These are phyloP conservation scores for Zaprionus obscuricornis DNA, from an alignment of 2,888 invertebrate genomes.

Conservation along the genomic window DNA sequence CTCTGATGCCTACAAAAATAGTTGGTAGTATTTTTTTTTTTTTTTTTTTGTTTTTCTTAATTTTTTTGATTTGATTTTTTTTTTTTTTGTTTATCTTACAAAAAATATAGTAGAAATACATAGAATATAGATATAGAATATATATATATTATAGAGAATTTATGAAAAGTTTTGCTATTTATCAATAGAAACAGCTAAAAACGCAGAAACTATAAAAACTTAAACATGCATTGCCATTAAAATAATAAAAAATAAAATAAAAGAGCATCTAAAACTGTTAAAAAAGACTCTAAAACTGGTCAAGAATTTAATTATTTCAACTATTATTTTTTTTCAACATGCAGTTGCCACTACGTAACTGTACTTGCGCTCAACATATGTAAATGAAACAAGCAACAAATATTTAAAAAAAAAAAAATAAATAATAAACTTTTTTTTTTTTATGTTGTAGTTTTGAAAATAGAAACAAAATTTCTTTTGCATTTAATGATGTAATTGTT, in stretches of 20 bases:
- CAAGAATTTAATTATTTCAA: conserved; percentile 17
- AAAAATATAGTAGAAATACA: no score
- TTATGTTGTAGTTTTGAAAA: not conserved
- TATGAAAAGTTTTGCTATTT: no score
- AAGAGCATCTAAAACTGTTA: no score
- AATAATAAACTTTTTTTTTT: conserved; percentile 1
- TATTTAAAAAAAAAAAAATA: conserved; percentile 28
- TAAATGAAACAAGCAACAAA: conserved; percentile 32
- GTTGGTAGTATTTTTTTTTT: conserved; percentile 47
- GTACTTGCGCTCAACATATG: conserved; percentile 42
- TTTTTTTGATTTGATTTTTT: conserved; percentile 51
- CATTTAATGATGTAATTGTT: not conserved
- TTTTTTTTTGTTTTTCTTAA: conserved; percentile 54
- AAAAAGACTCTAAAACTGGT: conserved; percentile 19
- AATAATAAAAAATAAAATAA: no score
- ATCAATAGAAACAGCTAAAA: no score
- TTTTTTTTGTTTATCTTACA: no score
- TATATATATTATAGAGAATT: no score
- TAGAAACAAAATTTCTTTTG: not conserved
- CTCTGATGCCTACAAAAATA: conserved; percentile 83
- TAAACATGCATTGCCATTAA: no score
- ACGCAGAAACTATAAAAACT: no score
- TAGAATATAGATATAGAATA: no score
- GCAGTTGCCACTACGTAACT: conserved; percentile 54
- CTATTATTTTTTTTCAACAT: conserved; percentile 41